Base-by-base conservation (phyloP, 2,888 invertebrate genomes). In the Drosophila barbarae region DNA sequence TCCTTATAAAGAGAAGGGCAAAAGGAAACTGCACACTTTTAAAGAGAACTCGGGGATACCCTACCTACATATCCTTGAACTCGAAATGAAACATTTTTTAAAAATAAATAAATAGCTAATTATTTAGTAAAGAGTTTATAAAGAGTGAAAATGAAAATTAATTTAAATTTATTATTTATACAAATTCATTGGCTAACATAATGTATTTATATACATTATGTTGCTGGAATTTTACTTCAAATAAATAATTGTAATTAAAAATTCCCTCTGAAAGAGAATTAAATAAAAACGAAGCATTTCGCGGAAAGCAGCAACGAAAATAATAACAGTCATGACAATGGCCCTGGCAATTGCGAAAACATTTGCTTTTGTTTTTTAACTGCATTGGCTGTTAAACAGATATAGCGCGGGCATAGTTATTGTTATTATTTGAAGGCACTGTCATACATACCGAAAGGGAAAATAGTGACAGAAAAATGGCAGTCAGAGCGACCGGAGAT, bases 381-480 rank as follows among this genome's bases (percentile, higher is more conserved):
- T 78, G 70, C 84, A 79, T 79, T 79, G 84, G 79, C 84, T 79
- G 84, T 82, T 79, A 84, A 84, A 73, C 76, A 76, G 76, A 78
- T 78, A 79, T 78, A 70, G 72, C 7, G 3, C 13, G 23, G 23
- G 23, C 7, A 79, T 78, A 82, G 79, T 84, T 84, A 84, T 84
- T 72, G 74, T 82, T 84, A 84, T 79, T 84, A 78, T 84, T 81
- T 77, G 49, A 53, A 57, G 73, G 47, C 67, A 59, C 72, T 67
- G 55, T 44, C 38, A 41, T 15, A 32, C 38, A 41, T 21, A 32
- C 21, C 34, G 12, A 49, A 50, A 59, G 26, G 18, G 21, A 47
- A 47, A 52, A 59, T 35, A 51, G 35, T 36, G 46, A 35, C 26
- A 30, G 18, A 35, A 35, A 64, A 55, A 38, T 46, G 18, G 13